These are phyloP conservation scores for Caenorhabditis plicata DNA, from an alignment of 2,888 invertebrate species.

Conservation along the genomic window DNA sequence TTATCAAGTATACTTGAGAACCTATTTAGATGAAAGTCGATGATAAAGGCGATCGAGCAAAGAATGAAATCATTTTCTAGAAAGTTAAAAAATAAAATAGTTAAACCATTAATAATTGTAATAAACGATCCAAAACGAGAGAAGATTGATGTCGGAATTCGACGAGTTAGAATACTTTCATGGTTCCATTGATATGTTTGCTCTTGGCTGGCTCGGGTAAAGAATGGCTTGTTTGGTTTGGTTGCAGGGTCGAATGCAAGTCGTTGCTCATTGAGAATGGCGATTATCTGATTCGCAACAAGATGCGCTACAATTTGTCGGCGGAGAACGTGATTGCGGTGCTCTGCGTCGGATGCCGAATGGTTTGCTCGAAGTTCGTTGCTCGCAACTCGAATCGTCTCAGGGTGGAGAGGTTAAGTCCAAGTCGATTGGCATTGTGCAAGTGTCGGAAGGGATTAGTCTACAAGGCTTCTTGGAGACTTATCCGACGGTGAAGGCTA, in stretches of 20 bases:
- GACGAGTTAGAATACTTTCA: slow-evolving; percentile 1
- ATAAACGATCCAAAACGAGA: no score
- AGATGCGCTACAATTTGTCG: not conserved
- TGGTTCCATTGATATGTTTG: slow-evolving; percentile 2
- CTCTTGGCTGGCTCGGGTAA: not conserved
- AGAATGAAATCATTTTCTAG: no score
- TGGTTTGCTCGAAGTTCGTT: no score
- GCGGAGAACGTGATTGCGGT: not conserved
- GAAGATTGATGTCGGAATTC: no score
- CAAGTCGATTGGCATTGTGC: not conserved
- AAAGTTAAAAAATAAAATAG: no score
- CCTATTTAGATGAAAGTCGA: no score
- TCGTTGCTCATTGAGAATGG: not conserved
- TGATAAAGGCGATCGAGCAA: no score
- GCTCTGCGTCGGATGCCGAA: not conserved
- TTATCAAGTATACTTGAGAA: no score
- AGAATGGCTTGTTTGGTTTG: not conserved
- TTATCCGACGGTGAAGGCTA: not conserved
- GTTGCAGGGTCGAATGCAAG: slow-evolving; percentile 2
- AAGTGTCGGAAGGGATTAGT: not conserved
- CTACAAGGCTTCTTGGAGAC: not conserved
- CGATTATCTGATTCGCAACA: slow-evolving; percentile 1
- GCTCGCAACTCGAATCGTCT: not conserved
- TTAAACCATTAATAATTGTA: no score
- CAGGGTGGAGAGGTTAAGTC: not conserved